These are phyloP conservation scores for Rana temporaria DNA, from an alignment of 2,113 vertebrate species.

Conservation along the genomic window DNA sequence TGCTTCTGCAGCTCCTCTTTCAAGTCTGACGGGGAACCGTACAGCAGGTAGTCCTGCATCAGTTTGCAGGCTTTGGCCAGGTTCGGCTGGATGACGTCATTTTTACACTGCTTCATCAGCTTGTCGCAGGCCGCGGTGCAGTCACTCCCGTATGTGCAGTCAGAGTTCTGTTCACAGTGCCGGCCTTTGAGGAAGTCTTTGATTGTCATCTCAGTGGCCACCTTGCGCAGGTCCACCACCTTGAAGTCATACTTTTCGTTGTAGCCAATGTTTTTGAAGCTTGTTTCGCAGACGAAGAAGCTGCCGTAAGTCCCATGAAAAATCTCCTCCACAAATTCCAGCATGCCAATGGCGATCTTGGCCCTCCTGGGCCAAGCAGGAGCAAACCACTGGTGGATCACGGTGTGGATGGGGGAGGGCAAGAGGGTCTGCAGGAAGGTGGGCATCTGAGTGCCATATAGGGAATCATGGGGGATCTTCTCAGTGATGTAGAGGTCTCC, in stretches of 20 bases:
- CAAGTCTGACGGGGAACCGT: conserved; percentile 81
- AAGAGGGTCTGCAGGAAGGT: conserved; percentile 79
- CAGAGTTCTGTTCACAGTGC: conserved; percentile 84
- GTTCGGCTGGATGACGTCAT: conserved; percentile 91
- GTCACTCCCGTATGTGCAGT: conserved; percentile 92
- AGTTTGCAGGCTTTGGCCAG: conserved; percentile 91
- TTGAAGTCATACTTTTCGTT: conserved; percentile 90
- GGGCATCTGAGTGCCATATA: conserved; percentile 80
- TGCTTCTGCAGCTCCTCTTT: conserved; percentile 87
- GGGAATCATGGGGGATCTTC: conserved; percentile 79
- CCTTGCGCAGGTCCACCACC: conserved; percentile 87
- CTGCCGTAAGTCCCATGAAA: conserved; percentile 92
- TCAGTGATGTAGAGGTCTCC: conserved; percentile 93
- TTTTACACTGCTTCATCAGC: conserved; percentile 90
- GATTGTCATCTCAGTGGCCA: conserved; percentile 85
- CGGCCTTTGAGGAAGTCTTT: conserved; percentile 85
- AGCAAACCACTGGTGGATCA: conserved; percentile 90
- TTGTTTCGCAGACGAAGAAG: conserved; percentile 92
- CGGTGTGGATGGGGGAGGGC: conserved; percentile 74
- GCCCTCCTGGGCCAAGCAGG: conserved; percentile 92
- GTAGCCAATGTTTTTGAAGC: conserved; percentile 86
- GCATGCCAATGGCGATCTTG: conserved; percentile 88
- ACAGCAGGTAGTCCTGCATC: conserved; percentile 88
- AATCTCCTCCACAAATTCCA: conserved; percentile 96
- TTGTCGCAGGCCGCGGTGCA: conserved; percentile 89